Evolutionary conservation across 2,888 invertebrate genomes (phyloP), one percentile per base, ranked within the genome.

Genomic region (Apeira syringaria): DNA sequence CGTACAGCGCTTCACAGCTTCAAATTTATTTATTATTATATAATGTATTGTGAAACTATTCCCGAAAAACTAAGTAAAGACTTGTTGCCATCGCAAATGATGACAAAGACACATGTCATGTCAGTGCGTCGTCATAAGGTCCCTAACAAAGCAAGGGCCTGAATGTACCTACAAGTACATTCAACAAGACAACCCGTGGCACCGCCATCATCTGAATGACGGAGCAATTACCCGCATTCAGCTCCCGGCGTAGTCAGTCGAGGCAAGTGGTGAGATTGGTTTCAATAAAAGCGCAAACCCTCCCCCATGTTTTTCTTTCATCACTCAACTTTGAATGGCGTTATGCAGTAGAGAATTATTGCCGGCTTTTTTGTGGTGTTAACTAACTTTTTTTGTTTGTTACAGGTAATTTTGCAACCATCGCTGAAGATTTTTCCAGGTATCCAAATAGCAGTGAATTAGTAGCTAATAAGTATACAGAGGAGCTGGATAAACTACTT

Each of bases 241-340:
- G 72, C 77, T 74, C 68, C 60, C 66, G 68, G 79, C 76, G 76
- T 79, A 85, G 83, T 79, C 79, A 80, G 80, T 67, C 76, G 78
- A 70, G 78, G 75, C 85, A 85, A 87, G 83, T 85, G 87, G 72
- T 75, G 80, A 82, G 87, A 89, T 89, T 83, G 86, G 85, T 87
- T 86, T 83, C 85, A 85, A 89, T 87, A 88, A 87, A 88, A 87
- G 85, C 80, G 74, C 85, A 84, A 72, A 72, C 77, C 80, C 81
- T 71, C 80, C 80, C 78, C 83, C 79, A 75, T 84, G 87, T 88
- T 88, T 85, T 87, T 86, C 87, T 87, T 87, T 87, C 84, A 84
- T 84, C 86, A 74, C 72, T 77, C 63, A 71, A 77, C 75, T 72
- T 69, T 80, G 83, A 82, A 86, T 75, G 81, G 75, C 64, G 80